A percentile compares a stretch with the other conserved stretches of the same genome.
Evolutionary conservation across 1,140 invertebrate genomes (phyloP).

Genomic region (Drosophila punjabiensis): DNA sequence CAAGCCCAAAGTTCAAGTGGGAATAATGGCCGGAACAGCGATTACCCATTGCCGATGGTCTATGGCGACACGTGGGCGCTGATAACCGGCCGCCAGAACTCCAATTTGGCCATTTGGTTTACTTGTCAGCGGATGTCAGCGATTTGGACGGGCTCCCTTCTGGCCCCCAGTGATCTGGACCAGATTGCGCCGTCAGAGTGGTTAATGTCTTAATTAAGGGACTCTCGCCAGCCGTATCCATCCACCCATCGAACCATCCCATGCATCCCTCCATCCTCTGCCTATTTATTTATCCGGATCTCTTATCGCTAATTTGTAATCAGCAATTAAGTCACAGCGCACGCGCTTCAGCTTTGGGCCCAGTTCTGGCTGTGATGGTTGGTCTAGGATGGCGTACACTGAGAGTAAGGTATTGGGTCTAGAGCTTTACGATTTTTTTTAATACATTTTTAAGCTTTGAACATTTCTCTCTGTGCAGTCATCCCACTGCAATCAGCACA

Average conservation of each 20-base stretch:
- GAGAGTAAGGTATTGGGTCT: background rate
- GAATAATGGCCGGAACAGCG: conserved; percentile 74
- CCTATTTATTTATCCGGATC: conserved; percentile 36
- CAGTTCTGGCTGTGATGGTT: conserved; percentile 24
- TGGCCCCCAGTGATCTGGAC: conserved; percentile 15
- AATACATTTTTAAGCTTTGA: background rate
- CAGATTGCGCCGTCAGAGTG: conserved; percentile 44
- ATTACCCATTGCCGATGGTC: conserved; percentile 53
- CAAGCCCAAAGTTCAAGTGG: conserved; percentile 49
- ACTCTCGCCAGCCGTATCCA: background rate
- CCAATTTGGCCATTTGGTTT: conserved; percentile 21
- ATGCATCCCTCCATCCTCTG: background rate
- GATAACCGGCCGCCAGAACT: conserved; percentile 56
- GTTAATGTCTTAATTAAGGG: conserved; percentile 84
- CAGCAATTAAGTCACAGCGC: conserved; percentile 79
- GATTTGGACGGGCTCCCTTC: conserved; percentile 54
- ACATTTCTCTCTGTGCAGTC: conserved; percentile 1
- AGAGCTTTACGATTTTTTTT: background rate
- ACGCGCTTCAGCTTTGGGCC: conserved; percentile 59
- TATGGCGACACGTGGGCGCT: conserved; percentile 74
- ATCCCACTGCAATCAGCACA: conserved; percentile 8
- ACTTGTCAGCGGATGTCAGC: conserved; percentile 67
- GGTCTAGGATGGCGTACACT: conserved; percentile 5
- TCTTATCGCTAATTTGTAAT: conserved; percentile 82
- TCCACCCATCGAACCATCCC: background rate